Conservation (phyloP, 2,797 vertebrate species). For the Orestias chungarensis region DNA sequence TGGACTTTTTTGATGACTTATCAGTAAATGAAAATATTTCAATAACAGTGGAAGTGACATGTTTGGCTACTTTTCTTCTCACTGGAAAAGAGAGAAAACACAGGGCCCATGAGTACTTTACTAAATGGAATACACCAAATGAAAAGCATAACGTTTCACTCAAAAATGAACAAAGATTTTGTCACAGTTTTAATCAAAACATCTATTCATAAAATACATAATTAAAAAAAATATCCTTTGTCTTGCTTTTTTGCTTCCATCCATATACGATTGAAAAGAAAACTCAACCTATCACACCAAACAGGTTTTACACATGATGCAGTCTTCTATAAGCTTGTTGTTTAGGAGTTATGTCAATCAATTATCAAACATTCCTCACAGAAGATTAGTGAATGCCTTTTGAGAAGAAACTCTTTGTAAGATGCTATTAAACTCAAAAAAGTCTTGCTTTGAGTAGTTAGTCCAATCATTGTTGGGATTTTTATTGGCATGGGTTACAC, state of each 20-base stretch:
- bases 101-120: neutral
- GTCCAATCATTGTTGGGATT: neutral
- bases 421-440: neutral
- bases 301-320: neutral
- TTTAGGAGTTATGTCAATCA: neutral
- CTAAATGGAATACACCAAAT: neutral
- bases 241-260: neutral
- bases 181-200: neutral
- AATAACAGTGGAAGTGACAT: neutral
- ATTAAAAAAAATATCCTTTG: neutral
- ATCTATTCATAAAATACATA: neutral
- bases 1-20: slow-evolving; percentile 3
- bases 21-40: slow-evolving; percentile 3
- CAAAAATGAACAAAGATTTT: neutral
- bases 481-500: no score
- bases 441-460: neutral
- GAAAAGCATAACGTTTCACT: neutral
- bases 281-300: neutral
- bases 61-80: neutral
- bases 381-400: neutral
- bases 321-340: neutral
- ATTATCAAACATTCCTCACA: slow-evolving; percentile 3
- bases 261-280: no score
- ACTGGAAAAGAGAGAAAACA: neutral
- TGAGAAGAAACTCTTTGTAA: neutral